Evolutionary conservation across 2,113 vertebrate species (phyloP).

Genomic region (Microcebus ravelobensis): DNA sequence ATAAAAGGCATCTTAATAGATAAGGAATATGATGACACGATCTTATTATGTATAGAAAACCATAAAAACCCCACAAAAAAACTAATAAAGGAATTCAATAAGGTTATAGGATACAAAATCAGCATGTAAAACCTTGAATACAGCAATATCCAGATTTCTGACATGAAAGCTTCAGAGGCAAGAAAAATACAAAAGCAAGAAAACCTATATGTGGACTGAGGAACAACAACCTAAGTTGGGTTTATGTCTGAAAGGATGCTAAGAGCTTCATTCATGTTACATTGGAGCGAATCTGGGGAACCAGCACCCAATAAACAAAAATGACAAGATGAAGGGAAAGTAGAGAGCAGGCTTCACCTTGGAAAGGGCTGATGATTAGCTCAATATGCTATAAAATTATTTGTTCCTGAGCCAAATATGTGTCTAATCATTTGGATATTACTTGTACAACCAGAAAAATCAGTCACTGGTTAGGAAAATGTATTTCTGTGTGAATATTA

Average conservation of each 20-base stretch:
- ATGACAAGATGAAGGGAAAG: neutral
- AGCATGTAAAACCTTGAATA: neutral
- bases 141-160: neutral
- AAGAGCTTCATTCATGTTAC: neutral
- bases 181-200: neutral
- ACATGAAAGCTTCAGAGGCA: neutral
- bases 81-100: neutral
- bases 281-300: neutral
- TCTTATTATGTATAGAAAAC: neutral
- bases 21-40: neutral
- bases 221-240: neutral
- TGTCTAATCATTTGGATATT: neutral
- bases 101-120: neutral
- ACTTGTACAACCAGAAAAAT: constrained; percentile 29
- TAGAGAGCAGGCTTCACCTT: neutral
- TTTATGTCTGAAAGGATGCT: constrained; percentile 1
- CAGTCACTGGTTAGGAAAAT: neutral
- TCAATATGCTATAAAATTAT: neutral
- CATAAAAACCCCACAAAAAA: neutral
- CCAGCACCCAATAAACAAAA: neutral
- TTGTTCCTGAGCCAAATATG: neutral
- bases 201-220: neutral
- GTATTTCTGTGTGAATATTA: neutral
- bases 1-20: neutral
- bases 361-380: neutral